Base-by-base conservation (phyloP, 2,888 invertebrate species). In the Campaea margaritaria region DNA sequence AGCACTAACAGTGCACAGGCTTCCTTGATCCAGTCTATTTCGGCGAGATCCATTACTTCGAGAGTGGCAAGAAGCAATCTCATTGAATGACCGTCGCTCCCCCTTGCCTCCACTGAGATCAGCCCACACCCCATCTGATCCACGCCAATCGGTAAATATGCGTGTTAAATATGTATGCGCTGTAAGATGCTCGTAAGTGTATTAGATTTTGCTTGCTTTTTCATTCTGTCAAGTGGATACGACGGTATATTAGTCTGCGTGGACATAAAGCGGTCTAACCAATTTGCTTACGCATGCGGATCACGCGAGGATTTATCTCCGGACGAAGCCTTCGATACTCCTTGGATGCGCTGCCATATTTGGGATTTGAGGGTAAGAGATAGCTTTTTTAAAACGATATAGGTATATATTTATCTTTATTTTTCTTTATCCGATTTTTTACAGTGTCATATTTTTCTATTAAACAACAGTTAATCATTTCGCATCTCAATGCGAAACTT, bases 31-130 rank as follows among this genome's bases (percentile, higher is more conserved):
- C 85, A 89, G 89, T 92, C 88, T 89, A 92, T 92, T 93, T 92
- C 77, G 88, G 88, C 78, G 82, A 88, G 93, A 93, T 93, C 93
- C 93, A 93, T 93, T 93, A 93, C 93, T 85, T 81, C 78, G 85
- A 84, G 89, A 89, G 90, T 87, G 87, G 91, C 92, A 90, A 91
- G 93, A 92, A 93, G 93, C 93, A 93, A 93, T 93, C 93, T 92
- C 93, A 92, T 93, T 91, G 93, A 93, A 93, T 93, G 93, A 93
- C 93, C 93, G 86, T 85, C 88, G 83, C 82, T 84, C 82, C 82
- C 83, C 82, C 70, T 58, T 67, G 58, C 72, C 76, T 68, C 74
- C 73, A 74, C 79, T 65, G 64, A 72, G 74, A 68, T 73, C 71
- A 57, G 61, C 76, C 75, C 77, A 72, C 78, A 72, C 79, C 75